Evolutionary conservation across 2,888 invertebrate genomes (phyloP).

Genomic region (Drosophila pegasa): DNA sequence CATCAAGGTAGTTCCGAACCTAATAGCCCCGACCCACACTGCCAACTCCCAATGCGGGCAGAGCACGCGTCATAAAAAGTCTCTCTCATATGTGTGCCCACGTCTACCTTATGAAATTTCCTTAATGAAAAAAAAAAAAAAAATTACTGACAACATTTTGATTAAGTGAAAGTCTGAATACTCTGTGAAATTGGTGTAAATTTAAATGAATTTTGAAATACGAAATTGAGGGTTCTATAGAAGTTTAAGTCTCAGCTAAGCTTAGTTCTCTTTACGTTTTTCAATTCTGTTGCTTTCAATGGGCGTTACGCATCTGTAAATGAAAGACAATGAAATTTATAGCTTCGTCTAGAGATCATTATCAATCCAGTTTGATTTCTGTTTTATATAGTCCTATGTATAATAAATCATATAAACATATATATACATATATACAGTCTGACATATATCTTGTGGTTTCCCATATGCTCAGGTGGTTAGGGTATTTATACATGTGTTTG

Average conservation of each 20-base stretch:
- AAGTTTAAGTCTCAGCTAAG: too few species aligned
- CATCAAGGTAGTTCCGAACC: neutral
- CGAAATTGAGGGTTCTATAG: neutral
- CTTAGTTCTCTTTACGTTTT: neutral
- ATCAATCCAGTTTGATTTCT: neutral
- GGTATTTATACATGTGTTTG: conserved; percentile 7
- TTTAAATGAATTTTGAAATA: neutral
- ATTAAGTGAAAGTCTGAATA: conserved; percentile 3
- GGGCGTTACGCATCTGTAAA: neutral
- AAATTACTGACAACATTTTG: neutral
- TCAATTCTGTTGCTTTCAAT: neutral
- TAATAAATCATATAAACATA: neutral
- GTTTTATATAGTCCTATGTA: neutral
- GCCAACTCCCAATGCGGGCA: neutral
- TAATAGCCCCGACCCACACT: neutral
- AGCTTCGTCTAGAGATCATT: neutral
- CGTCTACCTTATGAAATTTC: conserved; percentile 53
- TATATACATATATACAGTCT: neutral
- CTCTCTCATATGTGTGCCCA: conserved; percentile 46
- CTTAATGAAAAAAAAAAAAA: conserved; percentile 41
- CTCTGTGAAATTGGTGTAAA: conserved; percentile 8
- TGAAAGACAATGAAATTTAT: neutral
- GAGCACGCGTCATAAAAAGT: conserved; percentile 52
- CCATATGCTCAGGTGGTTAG: neutral
- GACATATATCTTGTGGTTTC: neutral